Base-by-base conservation (phyloP, 2,888 invertebrate genomes). In the Octonoba sinensis region DNA sequence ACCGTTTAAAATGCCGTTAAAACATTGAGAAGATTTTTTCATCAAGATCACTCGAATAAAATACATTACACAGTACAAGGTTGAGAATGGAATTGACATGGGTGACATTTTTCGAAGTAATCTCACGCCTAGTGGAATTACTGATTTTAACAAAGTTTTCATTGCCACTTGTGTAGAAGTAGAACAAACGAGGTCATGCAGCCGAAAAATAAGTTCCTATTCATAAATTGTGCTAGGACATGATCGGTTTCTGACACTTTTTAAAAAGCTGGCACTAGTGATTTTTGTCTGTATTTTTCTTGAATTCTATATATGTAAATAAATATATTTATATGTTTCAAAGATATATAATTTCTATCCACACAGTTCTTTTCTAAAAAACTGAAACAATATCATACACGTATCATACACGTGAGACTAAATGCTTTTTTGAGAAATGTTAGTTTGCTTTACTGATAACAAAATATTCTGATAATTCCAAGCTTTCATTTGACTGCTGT, bases 251-350 rank as follows among this genome's bases (percentile, higher is more conserved):
- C 59, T 64, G 71, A 64, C 67, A 78, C 64, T 71, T 78, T 78
- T 78, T 59, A 78, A 74, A 78, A 57, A 46, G 65, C 71, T 71
- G 77, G 77, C 77, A 78, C 77, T 66, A 78, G 77, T 78, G 44
- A 51, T 71, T 78, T 71, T 77, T 44, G 65, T 78, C 65, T 78
- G 72, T 79, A 70, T 67, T 71, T 76, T 82, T 82, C 72, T 82
- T 72, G 76, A 76, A 72, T 82, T 70, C 70, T 71, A 82, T 60
- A 72, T 71, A 62, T 82, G 67, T 76, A 82, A 51, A 82, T 82
- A 73, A 75, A 54, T 82, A 73, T 81, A 67, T 82, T 60, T 54
- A 70, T 56, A 66, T 46, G 72, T 72, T 66, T 66, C n/a, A 78
- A 79, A 79, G 72, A 66, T 44, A 59, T 72, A 72, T 67, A 47